Conservation (phyloP, 1,140 invertebrate species). For the Atta texana region DNA sequence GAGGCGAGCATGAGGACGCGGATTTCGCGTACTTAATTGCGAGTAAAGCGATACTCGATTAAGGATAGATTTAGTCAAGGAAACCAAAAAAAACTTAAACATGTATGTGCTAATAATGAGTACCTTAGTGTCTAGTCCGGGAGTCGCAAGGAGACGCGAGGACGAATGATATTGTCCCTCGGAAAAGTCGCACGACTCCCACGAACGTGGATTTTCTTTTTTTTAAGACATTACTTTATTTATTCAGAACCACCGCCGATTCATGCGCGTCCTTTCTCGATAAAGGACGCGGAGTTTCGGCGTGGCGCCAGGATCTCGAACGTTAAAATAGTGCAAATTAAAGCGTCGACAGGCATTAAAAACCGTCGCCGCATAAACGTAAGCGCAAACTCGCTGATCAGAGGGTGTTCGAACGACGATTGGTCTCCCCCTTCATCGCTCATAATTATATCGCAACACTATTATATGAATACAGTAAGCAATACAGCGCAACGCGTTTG, state of each 20-base stretch:
- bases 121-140: slow-evolving; percentile 85
- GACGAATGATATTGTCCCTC: not conserved
- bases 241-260: slow-evolving; percentile 58
- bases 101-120: slow-evolving; percentile 80
- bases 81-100: slow-evolving; percentile 27
- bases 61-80: slow-evolving; percentile 53
- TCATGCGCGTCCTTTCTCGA: not conserved
- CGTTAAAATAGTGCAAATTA: slow-evolving; percentile 70
- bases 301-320: slow-evolving; percentile 67
- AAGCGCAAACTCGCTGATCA: slow-evolving; percentile 38
- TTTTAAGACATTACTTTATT: slow-evolving; percentile 72
- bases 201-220: slow-evolving; percentile 54
- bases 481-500: not conserved
- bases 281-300: not conserved
- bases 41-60: slow-evolving; percentile 44
- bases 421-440: slow-evolving; percentile 36
- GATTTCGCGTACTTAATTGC: slow-evolving; percentile 39
- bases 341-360: slow-evolving; percentile 23
- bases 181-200: slow-evolving; percentile 45
- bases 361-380: slow-evolving; percentile 38
- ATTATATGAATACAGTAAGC: not conserved
- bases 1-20: slow-evolving; percentile 11
- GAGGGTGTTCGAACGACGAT: slow-evolving; percentile 46
- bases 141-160: slow-evolving; percentile 68
- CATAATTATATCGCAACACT: not conserved